Base-by-base conservation (phyloP, 2,797 vertebrate species). In the Sebastes trivittatus region DNA sequence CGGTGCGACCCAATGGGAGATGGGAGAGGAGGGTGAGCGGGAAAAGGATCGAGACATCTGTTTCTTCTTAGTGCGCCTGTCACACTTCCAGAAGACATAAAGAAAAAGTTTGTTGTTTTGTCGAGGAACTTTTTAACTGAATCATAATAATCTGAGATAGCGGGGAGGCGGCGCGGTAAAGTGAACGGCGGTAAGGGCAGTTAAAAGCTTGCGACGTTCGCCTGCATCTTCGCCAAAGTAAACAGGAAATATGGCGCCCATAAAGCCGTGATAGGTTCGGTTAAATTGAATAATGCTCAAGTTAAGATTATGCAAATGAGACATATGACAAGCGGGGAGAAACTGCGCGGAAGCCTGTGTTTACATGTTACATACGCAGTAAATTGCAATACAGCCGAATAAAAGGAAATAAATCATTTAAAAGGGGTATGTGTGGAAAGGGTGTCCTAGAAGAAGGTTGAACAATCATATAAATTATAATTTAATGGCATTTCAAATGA, bases 261-360 rank as follows among this genome's bases (percentile, higher is more conserved):
- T 93, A 89, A 92, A 93, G 77, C 78, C 38, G 59, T 80, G 89
- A 92, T 83, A 66, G 91, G 61, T 85, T 81, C 72, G 60, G 88
- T 89, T 88, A 84, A 91, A 91, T 42, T 90, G 87, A 92, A 87
- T 89, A 85, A 92, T 84, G 82, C 77, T 72, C 60, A 52, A 83
- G 62, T 86, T 86, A 54, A 85, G 85, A 84, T 83, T 90, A 91
- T 83, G 89, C 81, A 89, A 87, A 94, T 86, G 82, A 84, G 79
- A 89, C 59, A 67, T 38, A 80, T 81, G 87, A 87, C 25, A 16
- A 74, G 63, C 2, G 30, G 62, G 49, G 59, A 82, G 64, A 68
- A 77, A 75, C n/a, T 20, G 38, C 4, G 34, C 55, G 18, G 52
- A 30, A 56, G 75, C 5, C 29, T 32, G 66, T 30, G 52, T 76